Evolutionary conservation across 2,888 invertebrate genomes (phyloP), one percentile per base, ranked within the genome.

Genomic region (Spodoptera picta): DNA sequence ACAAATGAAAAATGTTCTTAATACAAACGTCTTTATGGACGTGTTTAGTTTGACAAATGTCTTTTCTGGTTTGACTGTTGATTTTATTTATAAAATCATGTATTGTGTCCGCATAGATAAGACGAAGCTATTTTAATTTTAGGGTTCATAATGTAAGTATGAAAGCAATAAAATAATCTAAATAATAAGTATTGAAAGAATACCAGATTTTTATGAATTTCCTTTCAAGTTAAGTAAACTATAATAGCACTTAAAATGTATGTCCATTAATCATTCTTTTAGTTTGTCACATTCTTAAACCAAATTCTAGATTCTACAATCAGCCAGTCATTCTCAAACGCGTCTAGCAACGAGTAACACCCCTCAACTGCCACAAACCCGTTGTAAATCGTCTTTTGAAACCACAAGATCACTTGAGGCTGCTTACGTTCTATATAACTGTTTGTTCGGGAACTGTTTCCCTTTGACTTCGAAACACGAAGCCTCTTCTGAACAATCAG

Each of bases 361-460:
- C 44, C 41, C 46, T 60, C 24, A 11, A 19, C 50, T 27, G 10
- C 12, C 44, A 4, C 51, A 58, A 64, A 76, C 46, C 47, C 47
- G 14, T 45, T 59, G 43, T 19, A 61, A 64, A 69, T 66, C 55
- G 58, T 56, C 60, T 72, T 43, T 14, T 48, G 56, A 58, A 60
- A 72, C 76, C 75, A 10, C 60, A 60, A 51, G 45, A 66, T 69
- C 56, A 66, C 60, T 64, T 63, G 19, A 71, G 31, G 14, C 52
- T 54, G 59, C 46, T 53, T 56, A 54, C 27, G 31, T 46, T 60
- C 50, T 41, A 58, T 23, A 62, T 55, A 61, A 58, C 59, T 71
- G 60, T 69, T 73, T 62, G 48, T 45, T 55, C 59, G 61, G 45
- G 63, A 73, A 77, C 60, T 69, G 65, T 65, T 75, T 66, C 69